These are phyloP conservation scores for Nipponia nippon DNA, from an alignment of 2,113 vertebrate genomes.

Conservation along the genomic window DNA sequence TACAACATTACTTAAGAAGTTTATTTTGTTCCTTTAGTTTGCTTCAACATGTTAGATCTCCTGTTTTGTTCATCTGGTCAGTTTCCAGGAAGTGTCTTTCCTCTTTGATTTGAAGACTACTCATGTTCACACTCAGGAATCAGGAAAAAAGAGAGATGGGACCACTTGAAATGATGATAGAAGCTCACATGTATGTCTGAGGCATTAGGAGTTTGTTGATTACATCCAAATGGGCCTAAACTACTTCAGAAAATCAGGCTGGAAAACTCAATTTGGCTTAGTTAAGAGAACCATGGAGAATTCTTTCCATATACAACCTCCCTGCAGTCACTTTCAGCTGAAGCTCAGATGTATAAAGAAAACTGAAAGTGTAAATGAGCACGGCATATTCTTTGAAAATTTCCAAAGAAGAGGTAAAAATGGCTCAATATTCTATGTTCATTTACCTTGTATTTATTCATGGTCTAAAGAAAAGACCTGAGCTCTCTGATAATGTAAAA, in stretches of 20 bases:
- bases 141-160: background rate
- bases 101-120: background rate
- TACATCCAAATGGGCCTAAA: background rate
- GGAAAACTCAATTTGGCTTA: background rate
- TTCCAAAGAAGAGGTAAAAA: background rate
- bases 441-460: background rate
- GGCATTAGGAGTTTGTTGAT: background rate
- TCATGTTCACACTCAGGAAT: background rate
- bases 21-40: background rate
- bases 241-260: background rate
- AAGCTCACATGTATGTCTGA: background rate
- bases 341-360: background rate
- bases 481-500: background rate
- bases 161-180: background rate
- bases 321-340: background rate
- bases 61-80: background rate
- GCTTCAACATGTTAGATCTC: background rate
- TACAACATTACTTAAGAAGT: background rate
- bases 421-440: rapidly evolving
- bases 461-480: background rate
- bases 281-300: background rate
- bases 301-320: background rate
- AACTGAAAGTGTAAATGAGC: background rate
- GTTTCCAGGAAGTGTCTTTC: background rate
- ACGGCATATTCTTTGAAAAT: background rate